phyloP scores from a whole-genome alignment of 2,797 vertebrate species.

The Pseudochirops corinnae region DNA sequence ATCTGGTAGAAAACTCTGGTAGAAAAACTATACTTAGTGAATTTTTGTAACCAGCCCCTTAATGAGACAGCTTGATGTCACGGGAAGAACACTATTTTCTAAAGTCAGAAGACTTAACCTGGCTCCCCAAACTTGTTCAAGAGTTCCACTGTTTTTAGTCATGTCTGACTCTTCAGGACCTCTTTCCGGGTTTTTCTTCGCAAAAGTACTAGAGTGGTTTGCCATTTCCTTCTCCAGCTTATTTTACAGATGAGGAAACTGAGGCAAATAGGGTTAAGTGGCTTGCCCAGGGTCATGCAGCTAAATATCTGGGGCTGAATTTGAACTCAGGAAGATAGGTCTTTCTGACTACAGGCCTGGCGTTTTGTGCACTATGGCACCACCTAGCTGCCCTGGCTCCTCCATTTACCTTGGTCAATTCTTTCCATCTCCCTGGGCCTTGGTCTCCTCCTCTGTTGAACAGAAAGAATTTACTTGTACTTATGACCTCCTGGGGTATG shows the following conservation, averaged over 20 bases:
- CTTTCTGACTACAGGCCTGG: background rate
- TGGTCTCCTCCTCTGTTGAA: conserved; percentile 1
- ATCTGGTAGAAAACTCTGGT: background rate
- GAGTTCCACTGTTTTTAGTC: background rate
- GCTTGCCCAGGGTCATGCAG: background rate
- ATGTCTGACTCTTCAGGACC: background rate
- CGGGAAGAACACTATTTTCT: background rate
- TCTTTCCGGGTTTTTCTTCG: background rate
- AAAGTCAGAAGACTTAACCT: background rate
- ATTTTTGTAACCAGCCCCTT: background rate
- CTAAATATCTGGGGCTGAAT: background rate
- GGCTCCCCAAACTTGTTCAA: background rate
- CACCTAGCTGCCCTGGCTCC: background rate
- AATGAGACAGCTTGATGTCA: background rate
- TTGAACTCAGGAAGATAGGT: background rate
- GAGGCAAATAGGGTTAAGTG: background rate
- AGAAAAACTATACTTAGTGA: background rate
- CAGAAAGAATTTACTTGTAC: background rate
- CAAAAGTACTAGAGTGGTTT: background rate
- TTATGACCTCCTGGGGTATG: background rate
- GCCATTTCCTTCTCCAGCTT: background rate
- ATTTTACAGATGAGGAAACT: background rate
- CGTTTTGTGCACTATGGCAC: background rate
- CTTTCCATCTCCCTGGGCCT: background rate
- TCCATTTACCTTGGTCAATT: background rate